Percentiles rank a stretch among this genome's conserved stretches.
Conservation (phyloP, 53 echinoderm and acorn worm species). For the Stichopus horrens region DNA sequence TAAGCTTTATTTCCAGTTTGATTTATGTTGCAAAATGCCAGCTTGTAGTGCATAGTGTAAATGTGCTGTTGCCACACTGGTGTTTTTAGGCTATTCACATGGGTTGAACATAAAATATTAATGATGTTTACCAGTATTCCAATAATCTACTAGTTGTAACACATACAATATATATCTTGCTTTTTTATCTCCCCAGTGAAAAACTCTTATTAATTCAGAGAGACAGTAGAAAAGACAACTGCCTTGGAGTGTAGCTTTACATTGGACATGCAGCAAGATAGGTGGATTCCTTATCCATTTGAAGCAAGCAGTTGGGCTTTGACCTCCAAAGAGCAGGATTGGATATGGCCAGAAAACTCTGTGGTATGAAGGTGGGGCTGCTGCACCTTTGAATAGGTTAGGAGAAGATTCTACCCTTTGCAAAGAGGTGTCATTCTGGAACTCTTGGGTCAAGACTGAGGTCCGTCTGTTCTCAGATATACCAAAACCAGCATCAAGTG, state of each 20-base stretch:
- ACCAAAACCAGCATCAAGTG: slow-evolving; percentile 3
- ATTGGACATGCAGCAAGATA: slow-evolving; percentile 27
- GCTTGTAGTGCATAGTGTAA: too few species aligned
- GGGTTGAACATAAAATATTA: too few species aligned
- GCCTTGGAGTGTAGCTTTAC: slow-evolving; percentile 41
- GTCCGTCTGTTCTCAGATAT: too few species aligned
- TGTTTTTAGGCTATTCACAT: too few species aligned
- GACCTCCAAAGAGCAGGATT: not conserved
- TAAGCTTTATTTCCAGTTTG: too few species aligned
- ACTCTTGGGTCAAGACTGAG: not conserved
- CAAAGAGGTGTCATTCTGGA: slow-evolving; percentile 2
- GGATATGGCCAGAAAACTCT: not conserved
- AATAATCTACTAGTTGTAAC: too few species aligned
- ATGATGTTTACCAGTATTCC: too few species aligned
- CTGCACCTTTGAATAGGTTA: not conserved
- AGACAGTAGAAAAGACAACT: slow-evolving; percentile 32
- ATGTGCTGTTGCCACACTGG: too few species aligned
- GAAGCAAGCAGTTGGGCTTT: slow-evolving; percentile 17
- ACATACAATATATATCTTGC: not conserved
- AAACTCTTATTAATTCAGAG: slow-evolving; percentile 36
- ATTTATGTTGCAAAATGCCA: too few species aligned
- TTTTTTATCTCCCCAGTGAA: slow-evolving; percentile 18
- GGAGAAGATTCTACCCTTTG: slow-evolving; percentile 10
- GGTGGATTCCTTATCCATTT: not conserved
- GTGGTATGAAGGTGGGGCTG: not conserved